phyloP scores from a whole-genome alignment of 2,888 invertebrate species.

The Neoitamus cyanurus region DNA sequence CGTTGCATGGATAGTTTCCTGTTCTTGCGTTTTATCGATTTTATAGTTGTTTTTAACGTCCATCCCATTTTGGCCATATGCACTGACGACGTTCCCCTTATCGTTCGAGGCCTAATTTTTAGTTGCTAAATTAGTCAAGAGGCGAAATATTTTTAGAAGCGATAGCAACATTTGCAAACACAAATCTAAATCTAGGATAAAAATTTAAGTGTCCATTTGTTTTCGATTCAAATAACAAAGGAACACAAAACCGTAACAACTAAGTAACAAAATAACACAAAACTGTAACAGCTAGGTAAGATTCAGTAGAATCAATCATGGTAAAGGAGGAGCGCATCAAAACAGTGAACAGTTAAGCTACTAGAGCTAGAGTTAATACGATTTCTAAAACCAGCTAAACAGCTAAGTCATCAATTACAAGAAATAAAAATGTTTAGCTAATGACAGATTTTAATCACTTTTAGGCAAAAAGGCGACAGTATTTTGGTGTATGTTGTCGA shows the following conservation, averaged over 20 bases:
- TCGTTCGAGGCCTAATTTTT: conserved; percentile 60
- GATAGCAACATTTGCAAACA: conserved; percentile 9
- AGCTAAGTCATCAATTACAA: not conserved
- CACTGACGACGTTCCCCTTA: conserved; percentile 66
- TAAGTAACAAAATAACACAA: conserved; percentile 19
- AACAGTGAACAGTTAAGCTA: conserved; percentile 35
- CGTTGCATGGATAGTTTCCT: conserved; percentile 35
- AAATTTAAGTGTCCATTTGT: conserved; percentile 4
- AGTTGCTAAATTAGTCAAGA: conserved; percentile 57
- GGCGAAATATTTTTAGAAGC: conserved; percentile 32
- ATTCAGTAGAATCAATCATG: not conserved
- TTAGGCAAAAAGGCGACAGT: not conserved
- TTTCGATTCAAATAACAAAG: not conserved
- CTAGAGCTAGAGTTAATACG: conserved; percentile 15
- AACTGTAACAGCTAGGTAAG: conserved; percentile 30
- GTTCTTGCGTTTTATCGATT: conserved; percentile 29
- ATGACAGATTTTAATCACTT: not conserved
- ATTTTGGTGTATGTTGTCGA: not conserved
- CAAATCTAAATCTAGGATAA: conserved; percentile 19
- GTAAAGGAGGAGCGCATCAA: conserved; percentile 9
- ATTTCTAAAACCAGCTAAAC: conserved; percentile 14
- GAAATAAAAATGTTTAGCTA: not conserved
- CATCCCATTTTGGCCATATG: conserved; percentile 67
- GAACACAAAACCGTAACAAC: conserved; percentile 26
- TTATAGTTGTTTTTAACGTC: conserved; percentile 59